Conservation (phyloP, 2,888 invertebrate species). For the Rhopalosiphum nymphaeae region DNA sequence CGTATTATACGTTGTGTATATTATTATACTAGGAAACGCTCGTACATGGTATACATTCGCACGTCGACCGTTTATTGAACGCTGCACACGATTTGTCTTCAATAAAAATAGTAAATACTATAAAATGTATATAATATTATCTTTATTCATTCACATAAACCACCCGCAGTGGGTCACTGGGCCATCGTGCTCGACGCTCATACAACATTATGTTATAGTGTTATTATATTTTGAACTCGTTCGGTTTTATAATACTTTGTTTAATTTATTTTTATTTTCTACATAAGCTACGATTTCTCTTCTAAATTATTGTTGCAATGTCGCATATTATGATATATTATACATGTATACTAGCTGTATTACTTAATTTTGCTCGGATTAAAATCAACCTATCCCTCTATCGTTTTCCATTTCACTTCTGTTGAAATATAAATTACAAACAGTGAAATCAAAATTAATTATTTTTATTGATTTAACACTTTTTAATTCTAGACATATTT, state of each 20-base stretch:
- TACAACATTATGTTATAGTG: neutral
- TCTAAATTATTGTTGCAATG: neutral
- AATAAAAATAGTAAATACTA: neutral
- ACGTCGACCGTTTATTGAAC: neutral
- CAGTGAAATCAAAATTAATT: too few relatives aligned
- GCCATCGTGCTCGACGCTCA: neutral
- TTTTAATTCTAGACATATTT: too few relatives aligned
- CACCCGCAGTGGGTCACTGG: constrained; percentile 8
- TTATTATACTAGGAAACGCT: neutral
- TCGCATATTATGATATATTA: neutral
- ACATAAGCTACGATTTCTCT: neutral
- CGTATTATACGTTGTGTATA: neutral
- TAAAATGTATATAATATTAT: neutral
- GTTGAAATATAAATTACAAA: too few relatives aligned
- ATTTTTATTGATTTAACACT: too few relatives aligned
- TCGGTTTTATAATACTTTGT: neutral
- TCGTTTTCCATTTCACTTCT: too few relatives aligned
- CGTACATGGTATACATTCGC: neutral
- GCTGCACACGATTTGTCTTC: neutral
- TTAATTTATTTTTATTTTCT: neutral
- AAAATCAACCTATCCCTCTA: too few relatives aligned
- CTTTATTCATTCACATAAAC: constrained; percentile 19
- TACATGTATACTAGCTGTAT: too few relatives aligned
- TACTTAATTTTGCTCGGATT: too few relatives aligned
- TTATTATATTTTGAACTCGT: neutral